A percentile compares a stretch with the other conserved stretches of the same genome.
phyloP scores from a whole-genome alignment of 2,888 invertebrate genomes.

The Drosophila silvestris region DNA sequence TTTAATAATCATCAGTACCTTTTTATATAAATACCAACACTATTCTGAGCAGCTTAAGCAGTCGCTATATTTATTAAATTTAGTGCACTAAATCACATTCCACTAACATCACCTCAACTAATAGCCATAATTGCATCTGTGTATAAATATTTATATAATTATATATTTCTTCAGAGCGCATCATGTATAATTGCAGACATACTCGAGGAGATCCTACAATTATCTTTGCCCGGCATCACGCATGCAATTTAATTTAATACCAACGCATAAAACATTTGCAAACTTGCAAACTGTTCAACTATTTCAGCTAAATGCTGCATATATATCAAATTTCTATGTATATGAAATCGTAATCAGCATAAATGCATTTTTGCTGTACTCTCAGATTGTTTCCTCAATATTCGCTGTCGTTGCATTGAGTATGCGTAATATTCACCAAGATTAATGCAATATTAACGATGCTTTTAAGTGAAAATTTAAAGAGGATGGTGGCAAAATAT shows the following conservation, averaged over 20 bases:
- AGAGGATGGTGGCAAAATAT: not conserved
- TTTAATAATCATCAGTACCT: not conserved
- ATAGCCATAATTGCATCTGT: conserved; percentile 27
- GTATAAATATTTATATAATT: not conserved
- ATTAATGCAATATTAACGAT: conserved; percentile 60
- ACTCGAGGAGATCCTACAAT: not conserved
- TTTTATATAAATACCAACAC: not conserved
- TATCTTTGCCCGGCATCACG: conserved; percentile 5
- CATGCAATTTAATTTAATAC: conserved; percentile 35
- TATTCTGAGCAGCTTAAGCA: conserved; percentile 1
- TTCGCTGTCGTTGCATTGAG: conserved; percentile 34
- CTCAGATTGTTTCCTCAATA: conserved; percentile 47
- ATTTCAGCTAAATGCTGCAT: conserved; percentile 29
- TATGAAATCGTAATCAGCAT: conserved; percentile 49
- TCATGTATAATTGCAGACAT: conserved; percentile 11
- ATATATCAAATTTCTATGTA: conserved; percentile 41
- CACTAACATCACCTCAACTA: not conserved
- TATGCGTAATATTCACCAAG: conserved; percentile 63
- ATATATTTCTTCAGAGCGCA: conserved; percentile 11
- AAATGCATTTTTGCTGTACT: conserved; percentile 36
- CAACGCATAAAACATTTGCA: not conserved
- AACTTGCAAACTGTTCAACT: conserved; percentile 15
- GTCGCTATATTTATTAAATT: not conserved
- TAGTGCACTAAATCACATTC: not conserved
- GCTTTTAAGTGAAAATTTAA: not conserved